phyloP scores from a whole-genome alignment of 2,888 invertebrate species.

The Ashinkailepas kermadecensis region DNA sequence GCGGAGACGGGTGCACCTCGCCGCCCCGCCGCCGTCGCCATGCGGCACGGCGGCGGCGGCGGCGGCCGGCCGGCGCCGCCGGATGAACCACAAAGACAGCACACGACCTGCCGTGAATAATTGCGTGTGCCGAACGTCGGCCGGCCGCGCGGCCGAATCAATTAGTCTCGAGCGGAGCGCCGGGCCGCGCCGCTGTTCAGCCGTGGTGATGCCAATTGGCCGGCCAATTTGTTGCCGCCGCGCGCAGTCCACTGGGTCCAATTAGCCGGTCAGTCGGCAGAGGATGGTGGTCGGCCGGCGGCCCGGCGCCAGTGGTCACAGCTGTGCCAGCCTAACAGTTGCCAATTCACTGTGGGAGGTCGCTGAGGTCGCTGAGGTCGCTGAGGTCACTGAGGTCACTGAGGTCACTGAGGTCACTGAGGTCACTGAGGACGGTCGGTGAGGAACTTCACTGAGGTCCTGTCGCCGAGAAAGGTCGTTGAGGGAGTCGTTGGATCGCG shows the following conservation, averaged over 20 bases:
- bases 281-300: neutral
- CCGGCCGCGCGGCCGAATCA: neutral
- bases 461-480: too few species aligned
- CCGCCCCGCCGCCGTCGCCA: neutral
- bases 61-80: neutral
- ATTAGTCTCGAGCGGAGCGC: neutral
- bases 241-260: slow-evolving; percentile 6
- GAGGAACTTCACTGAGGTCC: too few species aligned
- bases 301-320: neutral
- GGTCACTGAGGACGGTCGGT: neutral
- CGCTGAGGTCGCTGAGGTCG: neutral
- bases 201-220: neutral
- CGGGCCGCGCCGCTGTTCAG: neutral
- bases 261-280: neutral
- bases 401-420: neutral
- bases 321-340: too few species aligned
- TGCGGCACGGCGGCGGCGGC: neutral
- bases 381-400: neutral
- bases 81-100: neutral
- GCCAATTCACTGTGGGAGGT: neutral
- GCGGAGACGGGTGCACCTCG: too few species aligned
- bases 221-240: slow-evolving; percentile 1
- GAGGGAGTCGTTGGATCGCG: too few species aligned
- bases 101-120: neutral
- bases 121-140: neutral